A percentile compares a stretch with the other conserved stretches of the same genome.
Evolutionary conservation across 2,113 vertebrate genomes (phyloP).

Genomic region (Hirundichthys speculiger): DNA sequence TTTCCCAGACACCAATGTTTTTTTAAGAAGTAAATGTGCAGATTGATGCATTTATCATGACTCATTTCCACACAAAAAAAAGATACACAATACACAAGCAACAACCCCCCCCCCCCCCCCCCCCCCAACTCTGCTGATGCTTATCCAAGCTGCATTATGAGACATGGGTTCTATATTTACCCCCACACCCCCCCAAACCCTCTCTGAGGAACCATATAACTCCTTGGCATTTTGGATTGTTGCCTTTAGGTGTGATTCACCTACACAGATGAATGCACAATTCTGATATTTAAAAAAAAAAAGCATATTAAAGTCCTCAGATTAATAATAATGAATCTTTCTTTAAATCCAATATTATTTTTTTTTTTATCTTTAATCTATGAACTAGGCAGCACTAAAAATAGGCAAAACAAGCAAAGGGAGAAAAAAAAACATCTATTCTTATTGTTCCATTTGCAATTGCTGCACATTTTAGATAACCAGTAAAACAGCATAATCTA

Average conservation of each 20-base stretch:
- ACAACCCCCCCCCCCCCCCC: background rate
- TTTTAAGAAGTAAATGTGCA: background rate
- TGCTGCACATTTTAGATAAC: no score
- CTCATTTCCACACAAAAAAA: slow-evolving; percentile 1
- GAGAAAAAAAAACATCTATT: no score
- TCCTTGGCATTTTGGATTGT: background rate
- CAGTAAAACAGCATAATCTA: no score
- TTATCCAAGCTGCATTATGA: slow-evolving; percentile 23
- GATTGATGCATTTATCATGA: background rate
- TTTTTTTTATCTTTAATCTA: background rate
- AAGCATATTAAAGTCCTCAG: no score
- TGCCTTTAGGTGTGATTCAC: slow-evolving; percentile 11
- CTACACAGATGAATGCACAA: background rate
- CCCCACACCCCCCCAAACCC: background rate
- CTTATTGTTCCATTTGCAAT: no score
- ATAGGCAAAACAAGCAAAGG: background rate
- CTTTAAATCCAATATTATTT: no score
- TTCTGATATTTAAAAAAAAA: no score
- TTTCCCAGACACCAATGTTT: no score
- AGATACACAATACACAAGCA: background rate
- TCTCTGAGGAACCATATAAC: slow-evolving; percentile 24
- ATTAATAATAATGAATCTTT: no score
- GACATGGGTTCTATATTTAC: slow-evolving; percentile 31
- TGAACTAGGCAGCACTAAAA: slow-evolving; percentile 2
- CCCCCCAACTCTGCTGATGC: slow-evolving; percentile 15